Evolutionary conservation across 2,888 invertebrate genomes (phyloP), one percentile per base, ranked within the genome.

Genomic region (Pyrocoelia pectoralis): DNA sequence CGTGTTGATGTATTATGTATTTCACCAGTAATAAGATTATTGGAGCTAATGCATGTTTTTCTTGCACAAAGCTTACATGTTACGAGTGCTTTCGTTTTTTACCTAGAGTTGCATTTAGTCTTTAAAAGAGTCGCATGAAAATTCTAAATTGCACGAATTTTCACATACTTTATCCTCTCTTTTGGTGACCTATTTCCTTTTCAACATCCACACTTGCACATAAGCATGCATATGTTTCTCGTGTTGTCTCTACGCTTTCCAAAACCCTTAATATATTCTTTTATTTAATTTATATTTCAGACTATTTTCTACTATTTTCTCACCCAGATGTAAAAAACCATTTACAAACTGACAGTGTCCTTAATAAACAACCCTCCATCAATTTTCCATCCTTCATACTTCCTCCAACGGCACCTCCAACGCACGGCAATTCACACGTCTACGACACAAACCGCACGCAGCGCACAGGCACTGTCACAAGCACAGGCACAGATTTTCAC

Each of bases 341-440:
- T 80, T 82, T 82, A 40, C 53, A 29, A 29, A 58, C 51, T 72
- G 81, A 82, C 79, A 81, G 83, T 78, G 82, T 83, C 78, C 84
- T 84, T 77, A 81, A 83, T 79, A 84, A 84, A 81, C 84, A 82
- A 75, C 83, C 83, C 70, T 83, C 84, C 73, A 83, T 84, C 76
- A 83, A 83, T 79, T 84, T 83, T 76, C 87, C 87, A 69, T 86
- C 86, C 79, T 87, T 87, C 82, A 82, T 88, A 73, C 87, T 86
- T 78, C 87, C 87, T 73, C 84, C 83, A 61, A 68, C 69, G 68
- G 68, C 68, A 70, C 72, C 74, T 61, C 78, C 77, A 73, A 80
- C 83, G 76, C 78, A 76, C 79, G 75, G 73, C 75, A 77, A 73
- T 72, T 73, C 72, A 73, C 72, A 72, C 72, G 74, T 75, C 74